These are phyloP conservation scores for Hemistola chrysoprasaria DNA, from an alignment of 2,888 invertebrate species.

Conservation along the genomic window DNA sequence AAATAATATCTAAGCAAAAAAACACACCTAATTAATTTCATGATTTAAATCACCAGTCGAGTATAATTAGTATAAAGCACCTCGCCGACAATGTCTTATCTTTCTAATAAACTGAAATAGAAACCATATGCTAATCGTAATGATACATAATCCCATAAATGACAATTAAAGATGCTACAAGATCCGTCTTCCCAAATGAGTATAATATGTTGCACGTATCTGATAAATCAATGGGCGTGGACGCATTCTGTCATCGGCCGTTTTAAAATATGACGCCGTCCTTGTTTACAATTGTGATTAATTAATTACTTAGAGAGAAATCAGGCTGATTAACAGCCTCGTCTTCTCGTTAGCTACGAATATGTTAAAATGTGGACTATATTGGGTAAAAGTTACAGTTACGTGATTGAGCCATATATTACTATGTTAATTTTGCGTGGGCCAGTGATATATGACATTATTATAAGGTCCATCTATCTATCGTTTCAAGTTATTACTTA, in stretches of 20 bases:
- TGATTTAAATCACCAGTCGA: too few relatives aligned
- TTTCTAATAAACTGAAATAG: conserved; percentile 3
- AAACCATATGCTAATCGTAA: conserved; percentile 11
- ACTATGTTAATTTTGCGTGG: conserved; percentile 13
- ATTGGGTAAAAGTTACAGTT: conserved; percentile 27
- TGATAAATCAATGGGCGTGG: conserved; percentile 35
- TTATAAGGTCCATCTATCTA: too few relatives aligned
- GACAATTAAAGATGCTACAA: conserved; percentile 8
- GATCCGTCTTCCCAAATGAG: conserved; percentile 5
- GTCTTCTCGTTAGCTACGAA: conserved; percentile 23
- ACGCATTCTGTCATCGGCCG: conserved; percentile 27
- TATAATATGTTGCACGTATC: conserved; percentile 9
- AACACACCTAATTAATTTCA: too few relatives aligned
- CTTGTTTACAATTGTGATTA: conserved; percentile 35
- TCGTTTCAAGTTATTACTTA: neutral
- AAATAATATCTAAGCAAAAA: too few relatives aligned
- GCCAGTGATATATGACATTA: conserved; percentile 18
- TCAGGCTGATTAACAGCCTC: conserved; percentile 34
- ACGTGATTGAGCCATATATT: conserved; percentile 15
- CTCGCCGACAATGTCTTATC: neutral
- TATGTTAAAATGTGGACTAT: conserved; percentile 31
- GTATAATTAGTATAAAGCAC: too few relatives aligned
- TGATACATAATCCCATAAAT: conserved; percentile 8
- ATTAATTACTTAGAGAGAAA: conserved; percentile 34
- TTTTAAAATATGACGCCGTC: conserved; percentile 33